Evolutionary conservation across 2,888 invertebrate species (phyloP), one percentile per base, ranked within the genome.

Genomic region (Cecidostiba fungosa): DNA sequence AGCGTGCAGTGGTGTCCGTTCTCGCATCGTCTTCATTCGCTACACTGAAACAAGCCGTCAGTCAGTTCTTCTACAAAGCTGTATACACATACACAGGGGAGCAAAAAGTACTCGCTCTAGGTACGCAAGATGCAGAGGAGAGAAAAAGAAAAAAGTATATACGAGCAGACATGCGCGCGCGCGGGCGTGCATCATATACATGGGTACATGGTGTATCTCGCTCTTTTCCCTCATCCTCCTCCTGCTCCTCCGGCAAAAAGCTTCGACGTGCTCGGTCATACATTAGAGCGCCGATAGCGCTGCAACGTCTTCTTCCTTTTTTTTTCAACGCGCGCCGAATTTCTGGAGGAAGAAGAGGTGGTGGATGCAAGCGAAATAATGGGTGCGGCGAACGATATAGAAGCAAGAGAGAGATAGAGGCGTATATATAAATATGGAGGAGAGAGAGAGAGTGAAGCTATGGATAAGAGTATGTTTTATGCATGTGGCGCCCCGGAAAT

Each of bases 351-450:
- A 72, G 36, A 23, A 36, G 70, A 62, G 36, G 16, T 50, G 76
- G 29, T 79, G 82, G 80, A 73, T 84, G 76, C 36, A 39, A 85
- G 77, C 77, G 85, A 77, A 84, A 85, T 77, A 80, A 85, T 72
- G 54, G 54, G 23, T 59, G 81, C 36, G 70, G 72, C 62, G 70
- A 77, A 77, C 79, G 70, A 59, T 77, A 70, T 19, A 59, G 4
- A 54, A 50, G 50, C 50, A 3, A 59, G 76, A 73, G 39, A 77
- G 66, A 16, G 36, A 62, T 47, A 72, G 59, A 85, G 74, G 29
- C 10, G 81, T 43, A 69, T 69, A 69, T 69, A 69, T 69, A 69
- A 76, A 36, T 62, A 66, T 69, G 69, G 69, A 69, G 69, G 19
- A 59, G 54, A 32, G 29, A 47, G 36, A 77, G 73, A 82, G 69